phyloP scores from a whole-genome alignment of 2,888 invertebrate species.

The Dynastes maya region DNA sequence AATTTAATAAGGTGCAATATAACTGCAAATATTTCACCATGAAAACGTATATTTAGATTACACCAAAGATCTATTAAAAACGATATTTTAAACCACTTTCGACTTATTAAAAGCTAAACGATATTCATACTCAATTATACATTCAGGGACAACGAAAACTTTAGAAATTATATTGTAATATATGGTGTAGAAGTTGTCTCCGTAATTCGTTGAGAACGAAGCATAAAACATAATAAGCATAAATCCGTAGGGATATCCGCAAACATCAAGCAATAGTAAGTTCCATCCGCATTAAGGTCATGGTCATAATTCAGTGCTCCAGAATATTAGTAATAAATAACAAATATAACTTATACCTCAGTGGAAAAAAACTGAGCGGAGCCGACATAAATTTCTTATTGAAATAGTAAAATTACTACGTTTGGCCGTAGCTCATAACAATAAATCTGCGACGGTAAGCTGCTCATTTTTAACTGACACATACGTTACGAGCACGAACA shows the following conservation, averaged over 20 bases:
- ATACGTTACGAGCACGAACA: constrained; percentile 39
- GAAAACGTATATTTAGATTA: too few species aligned
- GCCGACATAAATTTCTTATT: constrained; percentile 45
- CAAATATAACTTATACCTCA: constrained; percentile 11
- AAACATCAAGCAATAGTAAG: background rate
- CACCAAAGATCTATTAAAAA: too few species aligned
- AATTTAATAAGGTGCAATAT: too few species aligned
- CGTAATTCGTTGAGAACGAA: too few species aligned
- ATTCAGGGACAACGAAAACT: too few species aligned
- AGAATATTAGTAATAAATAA: constrained; percentile 33
- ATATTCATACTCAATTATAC: too few species aligned
- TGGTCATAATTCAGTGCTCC: background rate
- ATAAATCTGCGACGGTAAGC: constrained; percentile 43
- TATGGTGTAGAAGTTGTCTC: too few species aligned
- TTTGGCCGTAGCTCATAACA: constrained; percentile 35
- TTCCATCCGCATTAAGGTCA: background rate
- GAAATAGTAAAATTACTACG: constrained; percentile 43
- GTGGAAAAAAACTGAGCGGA: constrained; percentile 21
- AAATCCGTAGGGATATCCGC: background rate
- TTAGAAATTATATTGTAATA: too few species aligned
- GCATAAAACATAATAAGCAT: too few species aligned
- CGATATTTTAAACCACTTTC: too few species aligned
- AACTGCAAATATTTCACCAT: too few species aligned
- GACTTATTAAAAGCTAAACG: too few species aligned
- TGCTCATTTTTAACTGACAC: constrained; percentile 47